Evolutionary conservation across 1,140 invertebrate species (phyloP).

Genomic region (Eriocheir sinensis): DNA sequence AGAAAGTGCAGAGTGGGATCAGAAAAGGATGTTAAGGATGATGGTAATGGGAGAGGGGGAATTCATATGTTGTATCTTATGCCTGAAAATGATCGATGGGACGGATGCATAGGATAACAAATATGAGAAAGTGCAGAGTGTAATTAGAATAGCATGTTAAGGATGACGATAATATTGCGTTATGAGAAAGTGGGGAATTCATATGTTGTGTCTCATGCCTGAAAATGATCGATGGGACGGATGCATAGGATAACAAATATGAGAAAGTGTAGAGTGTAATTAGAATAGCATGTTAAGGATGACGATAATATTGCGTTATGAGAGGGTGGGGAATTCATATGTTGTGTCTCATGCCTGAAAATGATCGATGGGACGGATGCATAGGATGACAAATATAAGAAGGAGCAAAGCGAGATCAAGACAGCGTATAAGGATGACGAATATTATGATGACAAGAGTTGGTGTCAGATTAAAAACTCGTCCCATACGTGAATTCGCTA

Average conservation of each 20-base stretch:
- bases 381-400: background rate
- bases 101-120: background rate
- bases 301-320: too few species aligned
- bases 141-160: background rate
- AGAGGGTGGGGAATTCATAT: background rate
- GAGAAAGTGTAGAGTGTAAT: background rate
- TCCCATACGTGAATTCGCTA: too few species aligned
- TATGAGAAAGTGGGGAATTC: background rate
- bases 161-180: background rate
- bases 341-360: background rate
- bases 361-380: background rate
- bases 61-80: background rate
- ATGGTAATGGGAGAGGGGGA: background rate
- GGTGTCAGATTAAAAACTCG: too few species aligned
- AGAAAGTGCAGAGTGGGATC: background rate
- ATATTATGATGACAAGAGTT: too few species aligned
- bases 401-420: background rate
- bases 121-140: background rate
- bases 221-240: background rate
- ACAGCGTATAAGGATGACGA: too few species aligned
- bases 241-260: background rate
- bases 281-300: background rate
- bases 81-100: background rate
- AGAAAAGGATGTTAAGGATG: background rate
- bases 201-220: background rate